Evolutionary conservation across 2,888 invertebrate genomes (phyloP).

Genomic region (Entomobrya proxima): DNA sequence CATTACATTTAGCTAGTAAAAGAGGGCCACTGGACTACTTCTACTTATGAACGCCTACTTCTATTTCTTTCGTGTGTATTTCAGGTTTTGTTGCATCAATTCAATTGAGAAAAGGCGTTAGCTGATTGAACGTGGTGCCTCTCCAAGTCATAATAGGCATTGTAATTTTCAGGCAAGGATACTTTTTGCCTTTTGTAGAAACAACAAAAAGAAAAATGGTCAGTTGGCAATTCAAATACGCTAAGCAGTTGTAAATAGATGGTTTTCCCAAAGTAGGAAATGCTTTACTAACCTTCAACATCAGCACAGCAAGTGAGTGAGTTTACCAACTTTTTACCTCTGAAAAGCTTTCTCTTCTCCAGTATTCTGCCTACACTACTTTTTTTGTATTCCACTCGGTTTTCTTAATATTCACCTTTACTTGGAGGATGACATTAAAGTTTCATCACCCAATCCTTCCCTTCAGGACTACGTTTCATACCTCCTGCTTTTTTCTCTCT

Average conservation of each 20-base stretch:
- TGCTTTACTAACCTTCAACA: background rate
- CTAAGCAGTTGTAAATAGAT: background rate
- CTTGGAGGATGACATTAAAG: conserved; percentile 72
- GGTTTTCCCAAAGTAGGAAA: too few species aligned
- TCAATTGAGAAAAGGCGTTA: background rate
- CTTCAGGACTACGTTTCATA: conserved; percentile 66
- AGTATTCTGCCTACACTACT: background rate
- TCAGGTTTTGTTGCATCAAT: background rate
- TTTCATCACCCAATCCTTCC: conserved; percentile 74
- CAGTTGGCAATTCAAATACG: background rate
- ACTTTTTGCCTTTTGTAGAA: background rate
- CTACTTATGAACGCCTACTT: too few species aligned
- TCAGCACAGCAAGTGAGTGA: too few species aligned
- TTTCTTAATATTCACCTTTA: conserved; percentile 74
- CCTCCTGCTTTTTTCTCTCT: conserved; percentile 47
- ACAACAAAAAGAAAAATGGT: background rate
- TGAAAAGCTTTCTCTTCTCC: background rate
- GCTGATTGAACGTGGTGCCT: too few species aligned
- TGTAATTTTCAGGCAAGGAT: background rate
- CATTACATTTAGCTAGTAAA: too few species aligned
- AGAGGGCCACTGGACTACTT: too few species aligned
- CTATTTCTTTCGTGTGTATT: too few species aligned
- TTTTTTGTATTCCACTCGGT: conserved; percentile 47
- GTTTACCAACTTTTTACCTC: too few species aligned
- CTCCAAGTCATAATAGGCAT: background rate